phyloP scores from a whole-genome alignment of 1,140 invertebrate species.

The Aphaenogaster rudis region DNA sequence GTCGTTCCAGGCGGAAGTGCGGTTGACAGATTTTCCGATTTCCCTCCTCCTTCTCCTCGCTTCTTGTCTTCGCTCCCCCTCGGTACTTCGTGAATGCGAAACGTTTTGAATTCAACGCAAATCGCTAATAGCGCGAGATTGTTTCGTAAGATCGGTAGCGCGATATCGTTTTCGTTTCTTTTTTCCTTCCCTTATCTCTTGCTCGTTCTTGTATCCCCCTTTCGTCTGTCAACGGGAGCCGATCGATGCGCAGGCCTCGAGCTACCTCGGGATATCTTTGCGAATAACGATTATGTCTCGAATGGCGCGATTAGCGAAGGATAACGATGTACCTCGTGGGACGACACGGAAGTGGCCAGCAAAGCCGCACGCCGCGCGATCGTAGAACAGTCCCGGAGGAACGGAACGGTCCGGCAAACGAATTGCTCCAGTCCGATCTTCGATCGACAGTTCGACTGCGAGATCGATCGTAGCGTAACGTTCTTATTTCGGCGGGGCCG shows the following conservation, averaged over 20 bases:
- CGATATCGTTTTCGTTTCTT: background rate
- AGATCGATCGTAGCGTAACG: background rate
- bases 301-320: slow-evolving; percentile 13
- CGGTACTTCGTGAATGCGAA: background rate
- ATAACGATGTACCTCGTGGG: background rate
- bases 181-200: background rate
- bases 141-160: background rate
- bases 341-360: background rate
- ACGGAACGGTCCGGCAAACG: slow-evolving; percentile 27
- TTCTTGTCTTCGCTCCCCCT: background rate
- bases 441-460: background rate
- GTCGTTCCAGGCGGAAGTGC: slow-evolving; percentile 26
- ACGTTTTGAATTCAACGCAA: background rate
- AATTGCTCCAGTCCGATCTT: background rate
- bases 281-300: background rate
- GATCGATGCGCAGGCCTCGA: background rate
- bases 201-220: background rate
- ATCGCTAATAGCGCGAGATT: background rate
- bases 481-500: background rate
- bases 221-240: background rate
- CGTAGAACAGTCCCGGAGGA: slow-evolving; percentile 32
- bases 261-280: background rate
- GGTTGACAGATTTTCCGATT: background rate
- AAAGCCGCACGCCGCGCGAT: slow-evolving; percentile 36
- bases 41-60: background rate